phyloP scores from a whole-genome alignment of 2,113 vertebrate species.

The Hiodon tergisus region DNA sequence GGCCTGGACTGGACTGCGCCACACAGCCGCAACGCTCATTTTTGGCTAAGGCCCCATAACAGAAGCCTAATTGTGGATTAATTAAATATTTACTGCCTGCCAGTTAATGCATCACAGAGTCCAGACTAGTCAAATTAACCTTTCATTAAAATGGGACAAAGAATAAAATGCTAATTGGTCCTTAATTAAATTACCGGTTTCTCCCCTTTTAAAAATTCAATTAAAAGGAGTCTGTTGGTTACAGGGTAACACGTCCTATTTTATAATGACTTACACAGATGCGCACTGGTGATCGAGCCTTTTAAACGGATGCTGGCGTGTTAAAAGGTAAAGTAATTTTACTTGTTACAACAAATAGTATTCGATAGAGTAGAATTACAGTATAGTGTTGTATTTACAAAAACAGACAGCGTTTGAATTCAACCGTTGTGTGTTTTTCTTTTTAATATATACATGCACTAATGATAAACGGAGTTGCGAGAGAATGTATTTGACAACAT shows the following conservation, averaged over 20 bases:
- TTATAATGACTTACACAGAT: slow-evolving; percentile 5
- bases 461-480: background rate
- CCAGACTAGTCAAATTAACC: slow-evolving; percentile 39
- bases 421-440: background rate
- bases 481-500: background rate
- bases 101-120: slow-evolving; percentile 35
- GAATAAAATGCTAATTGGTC: slow-evolving; percentile 33
- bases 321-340: too few species aligned
- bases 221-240: slow-evolving; percentile 1
- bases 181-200: slow-evolving; percentile 33
- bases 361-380: too few species aligned
- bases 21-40: slow-evolving; percentile 20
- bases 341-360: too few species aligned
- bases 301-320: too few species aligned
- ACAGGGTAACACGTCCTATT: background rate
- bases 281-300: background rate
- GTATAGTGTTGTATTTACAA: too few species aligned
- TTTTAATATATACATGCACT: background rate
- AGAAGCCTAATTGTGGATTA: slow-evolving; percentile 29
- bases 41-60: slow-evolving; percentile 20
- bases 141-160: slow-evolving; percentile 36
- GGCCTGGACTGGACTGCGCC: background rate
- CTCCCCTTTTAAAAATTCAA: slow-evolving; percentile 15
- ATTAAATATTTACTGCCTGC: slow-evolving; percentile 38
- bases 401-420: too few species aligned